phyloP scores from a whole-genome alignment of 1,140 invertebrate species.

The Drosophila guanche region DNA sequence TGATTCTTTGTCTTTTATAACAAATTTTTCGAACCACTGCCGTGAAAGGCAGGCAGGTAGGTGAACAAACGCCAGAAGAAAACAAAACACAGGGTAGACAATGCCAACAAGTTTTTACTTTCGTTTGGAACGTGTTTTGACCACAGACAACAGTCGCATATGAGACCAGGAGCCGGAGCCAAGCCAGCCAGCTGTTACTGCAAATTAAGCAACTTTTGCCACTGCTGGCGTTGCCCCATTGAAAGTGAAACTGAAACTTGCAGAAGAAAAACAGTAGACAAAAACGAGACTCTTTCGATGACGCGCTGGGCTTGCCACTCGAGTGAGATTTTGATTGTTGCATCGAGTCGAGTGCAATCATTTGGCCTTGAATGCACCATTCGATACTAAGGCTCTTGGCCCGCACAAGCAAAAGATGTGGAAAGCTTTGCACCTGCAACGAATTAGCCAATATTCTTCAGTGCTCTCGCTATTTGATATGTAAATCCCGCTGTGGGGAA shows the following conservation, averaged over 20 bases:
- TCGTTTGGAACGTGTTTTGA: constrained; percentile 79
- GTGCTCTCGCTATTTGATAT: constrained; percentile 46
- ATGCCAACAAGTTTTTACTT: constrained; percentile 80
- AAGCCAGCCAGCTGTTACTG: constrained; percentile 45
- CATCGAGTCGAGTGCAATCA: constrained; percentile 28
- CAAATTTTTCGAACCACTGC: constrained; percentile 42
- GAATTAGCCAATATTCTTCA: constrained; percentile 41
- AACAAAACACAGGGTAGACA: constrained; percentile 47
- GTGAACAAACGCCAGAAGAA: constrained; percentile 68
- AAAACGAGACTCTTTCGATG: constrained; percentile 38
- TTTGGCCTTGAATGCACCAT: constrained; percentile 25
- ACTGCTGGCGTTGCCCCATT: constrained; percentile 47
- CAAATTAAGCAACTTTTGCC: constrained; percentile 69
- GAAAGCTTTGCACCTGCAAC: constrained; percentile 60
- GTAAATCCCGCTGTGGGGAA: constrained; percentile 49
- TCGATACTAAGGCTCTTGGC: constrained; percentile 40
- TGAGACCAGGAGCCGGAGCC: constrained; percentile 22
- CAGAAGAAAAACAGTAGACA: constrained; percentile 40
- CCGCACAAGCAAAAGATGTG: constrained; percentile 24
- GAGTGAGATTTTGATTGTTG: constrained; percentile 41
- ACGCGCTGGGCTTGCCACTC: constrained; percentile 52
- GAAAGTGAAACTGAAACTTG: constrained; percentile 69
- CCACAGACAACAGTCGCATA: constrained; percentile 42
- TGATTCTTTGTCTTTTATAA: constrained; percentile 74
- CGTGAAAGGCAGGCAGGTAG: constrained; percentile 40